These are phyloP conservation scores for Nowickia ferox DNA, from an alignment of 2,888 invertebrate species.

Conservation along the genomic window DNA sequence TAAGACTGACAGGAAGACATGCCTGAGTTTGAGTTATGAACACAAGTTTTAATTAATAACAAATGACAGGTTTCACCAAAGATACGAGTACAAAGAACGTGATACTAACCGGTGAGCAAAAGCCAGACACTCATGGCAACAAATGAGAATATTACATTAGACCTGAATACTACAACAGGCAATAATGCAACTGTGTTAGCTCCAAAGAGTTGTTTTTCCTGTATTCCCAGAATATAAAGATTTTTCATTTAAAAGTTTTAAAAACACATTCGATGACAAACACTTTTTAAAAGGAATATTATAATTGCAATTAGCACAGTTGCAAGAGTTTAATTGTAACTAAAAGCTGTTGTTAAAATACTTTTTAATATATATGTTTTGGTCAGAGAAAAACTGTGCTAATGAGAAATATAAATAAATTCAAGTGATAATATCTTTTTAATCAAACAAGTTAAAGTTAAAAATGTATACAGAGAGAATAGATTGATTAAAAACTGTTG, in stretches of 20 bases:
- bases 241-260: slow-evolving; percentile 19
- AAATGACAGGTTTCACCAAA: slow-evolving; percentile 32
- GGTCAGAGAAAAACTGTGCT: neutral
- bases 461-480: too few species aligned
- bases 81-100: slow-evolving; percentile 11
- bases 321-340: neutral
- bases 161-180: too few species aligned
- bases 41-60: slow-evolving; percentile 48
- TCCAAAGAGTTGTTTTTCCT: slow-evolving; percentile 6
- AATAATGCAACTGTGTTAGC: slow-evolving; percentile 16
- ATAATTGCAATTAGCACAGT: slow-evolving; percentile 31
- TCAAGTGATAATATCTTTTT: neutral
- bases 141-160: neutral
- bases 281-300: neutral
- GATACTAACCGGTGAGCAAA: neutral
- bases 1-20: neutral
- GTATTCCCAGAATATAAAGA: neutral
- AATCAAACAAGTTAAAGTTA: neutral
- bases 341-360: neutral
- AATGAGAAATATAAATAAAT: neutral
- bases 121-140: neutral
- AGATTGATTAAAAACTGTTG: too few species aligned
- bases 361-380: neutral
- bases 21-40: slow-evolving; percentile 24
- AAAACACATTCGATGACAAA: neutral